Conservation (phyloP, 1,140 invertebrate genomes). For the Ridgeia piscesae region DNA sequence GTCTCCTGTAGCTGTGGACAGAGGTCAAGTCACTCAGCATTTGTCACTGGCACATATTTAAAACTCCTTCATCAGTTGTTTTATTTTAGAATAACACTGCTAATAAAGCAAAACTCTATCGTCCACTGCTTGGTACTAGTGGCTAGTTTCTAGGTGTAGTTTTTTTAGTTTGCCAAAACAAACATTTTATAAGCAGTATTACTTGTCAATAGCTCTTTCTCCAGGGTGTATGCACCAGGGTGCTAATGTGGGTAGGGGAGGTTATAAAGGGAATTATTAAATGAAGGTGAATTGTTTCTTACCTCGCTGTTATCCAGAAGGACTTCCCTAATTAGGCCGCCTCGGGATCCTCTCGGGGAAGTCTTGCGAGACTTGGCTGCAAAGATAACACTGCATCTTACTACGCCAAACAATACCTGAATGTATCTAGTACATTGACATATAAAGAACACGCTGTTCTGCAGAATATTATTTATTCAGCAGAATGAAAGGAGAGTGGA, state of each 20-base stretch:
- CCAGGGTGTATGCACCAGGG: no score
- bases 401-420: not conserved
- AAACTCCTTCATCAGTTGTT: not conserved
- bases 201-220: no score
- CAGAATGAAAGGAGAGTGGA: no score
- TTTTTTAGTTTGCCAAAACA: no score
- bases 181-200: no score
- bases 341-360: not conserved
- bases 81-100: no score
- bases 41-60: not conserved
- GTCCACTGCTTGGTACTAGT: no score
- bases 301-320: constrained; percentile 13
- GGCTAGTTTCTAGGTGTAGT: no score
- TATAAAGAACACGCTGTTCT: not conserved
- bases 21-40: not conserved
- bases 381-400: not conserved
- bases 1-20: constrained; percentile 2
- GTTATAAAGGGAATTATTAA: no score
- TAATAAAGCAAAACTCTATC: no score
- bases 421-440: not conserved
- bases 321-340: constrained; percentile 20
- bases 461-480: not conserved
- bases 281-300: constrained; percentile 9
- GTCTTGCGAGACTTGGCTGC: not conserved
- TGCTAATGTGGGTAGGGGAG: no score